A percentile compares a stretch with the other conserved stretches of the same genome.
phyloP scores from a whole-genome alignment of 2,888 invertebrate genomes.

The Kryphioiulus occultus region DNA sequence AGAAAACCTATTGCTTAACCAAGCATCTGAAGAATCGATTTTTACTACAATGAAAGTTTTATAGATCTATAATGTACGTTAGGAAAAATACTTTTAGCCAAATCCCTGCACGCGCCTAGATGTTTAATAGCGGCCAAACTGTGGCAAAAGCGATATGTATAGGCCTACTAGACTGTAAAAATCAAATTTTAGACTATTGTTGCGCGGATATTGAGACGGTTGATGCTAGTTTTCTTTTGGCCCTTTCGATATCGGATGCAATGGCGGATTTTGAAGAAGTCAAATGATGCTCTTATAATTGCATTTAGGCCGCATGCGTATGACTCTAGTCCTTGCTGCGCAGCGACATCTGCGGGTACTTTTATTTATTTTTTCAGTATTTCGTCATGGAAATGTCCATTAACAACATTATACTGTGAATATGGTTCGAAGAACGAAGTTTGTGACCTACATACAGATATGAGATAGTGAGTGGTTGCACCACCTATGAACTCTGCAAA shows the following conservation, averaged over 20 bases:
- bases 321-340: not conserved
- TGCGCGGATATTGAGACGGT: not conserved
- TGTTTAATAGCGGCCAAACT: constrained; percentile 15
- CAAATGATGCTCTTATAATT: constrained; percentile 20
- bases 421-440: not conserved
- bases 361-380: not conserved
- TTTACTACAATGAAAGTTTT: constrained; percentile 40
- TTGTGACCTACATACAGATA: not conserved
- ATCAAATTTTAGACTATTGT: constrained; percentile 21
- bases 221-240: not conserved
- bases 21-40: constrained; percentile 22
- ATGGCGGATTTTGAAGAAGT: not conserved
- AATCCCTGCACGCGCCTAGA: constrained; percentile 28
- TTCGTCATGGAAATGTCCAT: not conserved
- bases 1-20: constrained; percentile 28
- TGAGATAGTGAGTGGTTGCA: not conserved
- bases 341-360: not conserved
- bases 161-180: constrained; percentile 11
- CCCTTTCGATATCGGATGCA: not conserved
- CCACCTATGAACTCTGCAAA: not conserved
- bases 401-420: not conserved
- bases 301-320: not conserved
- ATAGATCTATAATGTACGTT: constrained; percentile 32
- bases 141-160: not conserved
- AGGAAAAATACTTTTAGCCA: constrained; percentile 29